phyloP scores from a whole-genome alignment of 2,797 vertebrate species.

The Podarcis siculus region DNA sequence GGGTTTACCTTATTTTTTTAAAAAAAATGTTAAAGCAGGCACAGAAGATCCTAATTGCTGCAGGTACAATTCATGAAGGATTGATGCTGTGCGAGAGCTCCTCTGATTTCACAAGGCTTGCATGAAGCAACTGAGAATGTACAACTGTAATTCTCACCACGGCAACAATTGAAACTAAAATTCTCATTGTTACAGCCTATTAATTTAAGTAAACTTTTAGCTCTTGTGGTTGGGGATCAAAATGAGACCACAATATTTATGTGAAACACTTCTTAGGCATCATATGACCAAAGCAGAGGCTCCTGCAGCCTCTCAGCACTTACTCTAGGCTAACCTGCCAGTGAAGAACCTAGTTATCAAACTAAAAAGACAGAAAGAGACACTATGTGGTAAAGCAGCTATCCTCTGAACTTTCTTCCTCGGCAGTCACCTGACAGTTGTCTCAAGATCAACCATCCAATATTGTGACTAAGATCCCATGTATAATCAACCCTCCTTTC shows the following conservation, averaged over 20 bases:
- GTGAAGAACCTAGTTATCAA: not conserved
- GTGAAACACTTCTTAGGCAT: not conserved
- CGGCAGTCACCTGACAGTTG: not conserved
- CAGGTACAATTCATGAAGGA: not conserved
- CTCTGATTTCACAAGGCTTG: not conserved
- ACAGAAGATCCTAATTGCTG: not conserved
- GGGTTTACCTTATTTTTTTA: slow-evolving; percentile 16
- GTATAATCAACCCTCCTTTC: not conserved
- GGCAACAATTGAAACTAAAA: not conserved
- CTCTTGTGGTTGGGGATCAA: not conserved
- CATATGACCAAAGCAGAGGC: not conserved
- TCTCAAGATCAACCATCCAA: not conserved
- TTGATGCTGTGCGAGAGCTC: no score
- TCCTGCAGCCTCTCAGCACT: not conserved
- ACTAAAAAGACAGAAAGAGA: not conserved
- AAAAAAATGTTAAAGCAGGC: slow-evolving; percentile 17
- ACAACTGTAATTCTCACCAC: not conserved
- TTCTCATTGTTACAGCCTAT: not conserved
- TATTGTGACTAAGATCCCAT: not conserved
- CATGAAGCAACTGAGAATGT: not conserved
- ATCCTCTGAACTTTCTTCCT: not conserved
- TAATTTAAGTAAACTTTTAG: not conserved
- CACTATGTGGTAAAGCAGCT: not conserved
- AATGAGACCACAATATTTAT: not conserved
- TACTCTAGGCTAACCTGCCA: not conserved